A percentile compares a stretch with the other conserved stretches of the same genome.
These are phyloP conservation scores for Paragorgia papillata DNA, from an alignment of 92 coral and sea anemone species.

Conservation along the genomic window DNA sequence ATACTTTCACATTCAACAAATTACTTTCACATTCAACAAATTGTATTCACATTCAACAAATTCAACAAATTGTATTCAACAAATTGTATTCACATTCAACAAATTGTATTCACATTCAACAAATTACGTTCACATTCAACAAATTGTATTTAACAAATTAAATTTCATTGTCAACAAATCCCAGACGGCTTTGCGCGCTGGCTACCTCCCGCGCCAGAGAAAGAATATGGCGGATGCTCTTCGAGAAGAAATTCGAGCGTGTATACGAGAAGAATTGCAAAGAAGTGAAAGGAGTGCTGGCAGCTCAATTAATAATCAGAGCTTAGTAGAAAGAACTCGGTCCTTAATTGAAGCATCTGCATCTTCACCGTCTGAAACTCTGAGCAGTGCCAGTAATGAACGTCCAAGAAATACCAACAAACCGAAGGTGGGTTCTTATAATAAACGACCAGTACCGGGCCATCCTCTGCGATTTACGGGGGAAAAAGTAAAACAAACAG, in stretches of 20 bases:
- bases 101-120: no score
- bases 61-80: no score
- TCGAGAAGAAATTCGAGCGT: slow-evolving; percentile 17
- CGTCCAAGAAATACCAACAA: neutral
- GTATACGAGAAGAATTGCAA: neutral
- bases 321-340: slow-evolving; percentile 21
- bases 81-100: no score
- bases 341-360: no score
- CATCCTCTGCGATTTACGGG: slow-evolving; percentile 36
- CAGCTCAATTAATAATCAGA: neutral
- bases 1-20: no score
- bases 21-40: no score
- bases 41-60: no score
- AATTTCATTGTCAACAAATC: no score
- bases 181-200: slow-evolving; percentile 5
- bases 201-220: no score
- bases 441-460: slow-evolving; percentile 19
- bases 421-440: neutral
- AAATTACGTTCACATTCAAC: no score
- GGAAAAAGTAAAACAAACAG: slow-evolving; percentile 11
- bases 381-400: neutral
- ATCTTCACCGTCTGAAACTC: slow-evolving; percentile 3
- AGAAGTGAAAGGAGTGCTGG: slow-evolving; percentile 23
- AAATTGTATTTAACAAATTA: no score
- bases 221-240: slow-evolving; percentile 23